A percentile compares a stretch with the other conserved stretches of the same genome.
Conservation (phyloP, 2,113 vertebrate species). For the Poecile atricapillus region DNA sequence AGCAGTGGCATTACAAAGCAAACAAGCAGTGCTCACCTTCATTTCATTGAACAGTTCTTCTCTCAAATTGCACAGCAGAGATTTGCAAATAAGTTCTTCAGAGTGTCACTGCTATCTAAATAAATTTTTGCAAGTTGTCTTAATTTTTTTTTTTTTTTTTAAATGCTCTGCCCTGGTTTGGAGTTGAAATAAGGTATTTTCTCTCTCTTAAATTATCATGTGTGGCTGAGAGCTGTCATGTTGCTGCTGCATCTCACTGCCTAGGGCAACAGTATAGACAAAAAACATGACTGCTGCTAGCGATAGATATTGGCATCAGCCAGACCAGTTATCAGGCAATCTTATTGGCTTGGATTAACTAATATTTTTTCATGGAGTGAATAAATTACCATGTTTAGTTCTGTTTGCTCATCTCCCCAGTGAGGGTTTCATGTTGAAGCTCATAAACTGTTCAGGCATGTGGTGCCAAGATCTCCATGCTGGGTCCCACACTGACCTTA, state of each 20-base stretch:
- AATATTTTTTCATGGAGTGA: constrained; percentile 38
- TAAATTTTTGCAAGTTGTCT: constrained; percentile 44
- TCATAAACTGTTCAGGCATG: neutral
- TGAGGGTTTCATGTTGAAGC: neutral
- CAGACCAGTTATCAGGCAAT: constrained; percentile 31
- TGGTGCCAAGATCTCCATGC: neutral
- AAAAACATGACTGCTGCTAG: constrained; percentile 26
- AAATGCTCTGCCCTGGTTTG: neutral
- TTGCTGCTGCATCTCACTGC: constrained; percentile 46
- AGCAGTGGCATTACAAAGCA: neutral
- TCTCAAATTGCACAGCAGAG: constrained; percentile 16
- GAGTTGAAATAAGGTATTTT: constrained; percentile 26
- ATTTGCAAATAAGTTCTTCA: constrained; percentile 49
- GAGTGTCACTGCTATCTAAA: constrained; percentile 25
- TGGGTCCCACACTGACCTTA: neutral
- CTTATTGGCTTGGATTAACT: constrained; percentile 40
- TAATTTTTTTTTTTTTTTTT: neutral
- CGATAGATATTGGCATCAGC: constrained; percentile 22
- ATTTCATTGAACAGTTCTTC: neutral
- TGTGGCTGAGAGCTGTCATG: constrained; percentile 42
- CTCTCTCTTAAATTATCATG: constrained; percentile 4
- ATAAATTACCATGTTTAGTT: constrained; percentile 52
- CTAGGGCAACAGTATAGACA: constrained; percentile 43
- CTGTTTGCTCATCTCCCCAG: neutral
- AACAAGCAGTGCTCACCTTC: neutral